A percentile compares a stretch with the other conserved stretches of the same genome.
Conservation (phyloP, 2,888 invertebrate genomes). For the Timema podura region DNA sequence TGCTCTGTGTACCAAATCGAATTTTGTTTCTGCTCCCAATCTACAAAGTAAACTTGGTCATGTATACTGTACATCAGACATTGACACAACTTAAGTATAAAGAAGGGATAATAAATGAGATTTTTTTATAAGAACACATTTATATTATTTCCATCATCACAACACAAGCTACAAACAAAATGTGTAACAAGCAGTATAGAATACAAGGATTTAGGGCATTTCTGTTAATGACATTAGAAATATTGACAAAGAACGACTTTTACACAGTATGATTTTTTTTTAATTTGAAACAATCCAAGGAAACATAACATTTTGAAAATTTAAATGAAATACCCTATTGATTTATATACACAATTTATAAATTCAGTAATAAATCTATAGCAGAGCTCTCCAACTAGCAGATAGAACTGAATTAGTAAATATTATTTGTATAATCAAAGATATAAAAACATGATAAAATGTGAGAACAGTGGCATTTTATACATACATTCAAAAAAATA, state of each 20-base stretch:
- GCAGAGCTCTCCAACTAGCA: conserved; percentile 5
- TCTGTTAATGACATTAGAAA: conserved; percentile 28
- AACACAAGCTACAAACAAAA: conserved; percentile 34
- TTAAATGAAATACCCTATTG: conserved; percentile 15
- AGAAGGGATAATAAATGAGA: too few species aligned
- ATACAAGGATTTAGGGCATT: conserved; percentile 33
- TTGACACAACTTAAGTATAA: too few species aligned
- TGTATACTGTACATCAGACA: too few species aligned
- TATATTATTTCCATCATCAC: conserved; percentile 34
- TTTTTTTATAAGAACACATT: conserved; percentile 36
- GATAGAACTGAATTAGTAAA: not conserved
- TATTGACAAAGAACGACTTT: conserved; percentile 27
- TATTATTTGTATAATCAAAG: too few species aligned
- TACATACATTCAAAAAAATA: too few species aligned
- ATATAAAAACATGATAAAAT: too few species aligned
- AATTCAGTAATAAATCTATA: not conserved
- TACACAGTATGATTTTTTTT: conserved; percentile 21
- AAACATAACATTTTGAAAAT: conserved; percentile 7
- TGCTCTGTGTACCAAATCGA: too few species aligned
- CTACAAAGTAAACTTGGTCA: too few species aligned
- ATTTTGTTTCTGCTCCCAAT: too few species aligned
- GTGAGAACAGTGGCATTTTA: too few species aligned
- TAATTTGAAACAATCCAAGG: conserved; percentile 18
- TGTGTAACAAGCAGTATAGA: conserved; percentile 34
- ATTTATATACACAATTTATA: conserved; percentile 12